These are phyloP conservation scores for Sesia apiformis DNA, from an alignment of 2,888 invertebrate species.

Conservation along the genomic window DNA sequence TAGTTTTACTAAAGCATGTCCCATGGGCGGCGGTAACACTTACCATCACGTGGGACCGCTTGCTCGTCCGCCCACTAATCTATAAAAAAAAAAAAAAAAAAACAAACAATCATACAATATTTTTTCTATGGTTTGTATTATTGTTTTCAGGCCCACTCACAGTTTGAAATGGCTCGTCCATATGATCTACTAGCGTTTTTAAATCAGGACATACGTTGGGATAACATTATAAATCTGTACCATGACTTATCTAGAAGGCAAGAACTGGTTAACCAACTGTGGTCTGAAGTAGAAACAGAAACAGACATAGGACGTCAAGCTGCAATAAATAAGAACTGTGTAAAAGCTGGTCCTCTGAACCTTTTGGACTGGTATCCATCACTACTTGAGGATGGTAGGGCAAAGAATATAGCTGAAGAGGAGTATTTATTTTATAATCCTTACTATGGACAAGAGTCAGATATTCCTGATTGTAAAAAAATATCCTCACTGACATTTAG, in stretches of 20 bases:
- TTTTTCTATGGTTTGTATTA: no score
- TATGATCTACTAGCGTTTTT: slow-evolving; percentile 83
- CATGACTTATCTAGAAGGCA: slow-evolving; percentile 78
- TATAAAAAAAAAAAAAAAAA: no score
- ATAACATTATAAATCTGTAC: slow-evolving; percentile 75
- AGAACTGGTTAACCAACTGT: slow-evolving; percentile 76
- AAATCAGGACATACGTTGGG: slow-evolving; percentile 82
- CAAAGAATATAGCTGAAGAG: slow-evolving; percentile 50
- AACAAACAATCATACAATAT: no score
- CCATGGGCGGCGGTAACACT: no score
- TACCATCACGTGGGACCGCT: no score
- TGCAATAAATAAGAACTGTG: slow-evolving; percentile 78
- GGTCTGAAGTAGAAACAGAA: slow-evolving; percentile 72
- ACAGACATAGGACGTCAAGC: slow-evolving; percentile 76
- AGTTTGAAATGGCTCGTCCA: slow-evolving; percentile 81
- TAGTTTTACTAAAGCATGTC: no score
- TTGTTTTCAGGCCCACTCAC: slow-evolving; percentile 78
- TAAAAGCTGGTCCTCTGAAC: slow-evolving; percentile 77
- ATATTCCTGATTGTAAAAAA: slow-evolving; percentile 78
- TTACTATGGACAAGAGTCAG: slow-evolving; percentile 28
- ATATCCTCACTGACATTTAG: slow-evolving; percentile 66
- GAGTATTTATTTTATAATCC: slow-evolving; percentile 31
- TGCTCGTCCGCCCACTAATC: no score
- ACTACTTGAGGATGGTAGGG: slow-evolving; percentile 70
- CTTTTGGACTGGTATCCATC: slow-evolving; percentile 80